These are phyloP conservation scores for Chrysina gloriosa DNA, from an alignment of 2,888 invertebrate genomes.

Conservation along the genomic window DNA sequence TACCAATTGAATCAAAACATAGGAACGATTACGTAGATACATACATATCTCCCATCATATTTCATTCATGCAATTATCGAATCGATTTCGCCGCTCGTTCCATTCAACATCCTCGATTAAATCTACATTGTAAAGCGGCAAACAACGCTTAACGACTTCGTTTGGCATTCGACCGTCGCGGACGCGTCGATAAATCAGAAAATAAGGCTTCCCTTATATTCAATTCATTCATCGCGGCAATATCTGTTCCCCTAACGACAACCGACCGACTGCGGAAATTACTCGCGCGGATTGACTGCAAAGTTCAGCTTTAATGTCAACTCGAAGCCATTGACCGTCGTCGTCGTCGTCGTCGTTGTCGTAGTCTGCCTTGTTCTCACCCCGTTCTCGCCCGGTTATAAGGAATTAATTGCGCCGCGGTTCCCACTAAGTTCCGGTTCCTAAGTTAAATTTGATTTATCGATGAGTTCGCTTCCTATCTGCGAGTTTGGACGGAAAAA, in stretches of 20 bases:
- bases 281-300: slow-evolving; percentile 33
- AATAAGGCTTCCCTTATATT: not conserved
- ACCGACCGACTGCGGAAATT: slow-evolving; percentile 36
- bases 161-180: too few relatives aligned
- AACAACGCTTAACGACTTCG: too few relatives aligned
- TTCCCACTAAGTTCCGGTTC: not conserved
- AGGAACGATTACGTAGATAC: too few relatives aligned
- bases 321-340: slow-evolving; percentile 35
- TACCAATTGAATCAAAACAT: too few relatives aligned
- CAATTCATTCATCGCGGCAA: slow-evolving; percentile 9
- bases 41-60: too few relatives aligned
- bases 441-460: slow-evolving; percentile 1
- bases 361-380: slow-evolving; percentile 15
- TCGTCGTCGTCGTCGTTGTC: too few relatives aligned
- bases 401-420: slow-evolving; percentile 4
- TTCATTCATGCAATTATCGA: too few relatives aligned
- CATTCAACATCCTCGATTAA: too few relatives aligned
- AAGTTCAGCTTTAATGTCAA: slow-evolving; percentile 43
- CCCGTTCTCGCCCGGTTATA: not conserved
- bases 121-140: too few relatives aligned
- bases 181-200: slow-evolving; percentile 5
- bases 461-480: too few relatives aligned
- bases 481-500: too few relatives aligned
- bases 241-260: slow-evolving; percentile 10
- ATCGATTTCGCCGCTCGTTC: too few relatives aligned